Percentiles rank a stretch among this genome's conserved stretches.
Evolutionary conservation across 1,140 invertebrate genomes (phyloP).

Genomic region (Trachymyrmex cornetzi): DNA sequence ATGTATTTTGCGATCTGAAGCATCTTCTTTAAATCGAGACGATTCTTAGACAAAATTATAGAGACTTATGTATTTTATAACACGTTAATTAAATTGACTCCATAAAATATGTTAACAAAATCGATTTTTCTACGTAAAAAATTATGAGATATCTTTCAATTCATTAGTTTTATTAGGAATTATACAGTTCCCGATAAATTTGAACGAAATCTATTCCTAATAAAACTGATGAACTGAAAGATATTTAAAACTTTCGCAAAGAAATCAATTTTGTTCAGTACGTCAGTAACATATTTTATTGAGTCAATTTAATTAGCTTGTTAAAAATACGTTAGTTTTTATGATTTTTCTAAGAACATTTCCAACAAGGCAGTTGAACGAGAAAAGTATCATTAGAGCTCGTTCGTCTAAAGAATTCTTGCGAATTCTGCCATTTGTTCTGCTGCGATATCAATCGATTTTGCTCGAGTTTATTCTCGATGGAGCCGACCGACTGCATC

Average conservation of each 20-base stretch:
- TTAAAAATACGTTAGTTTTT: neutral
- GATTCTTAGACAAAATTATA: neutral
- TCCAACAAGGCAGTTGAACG: neutral
- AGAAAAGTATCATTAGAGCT: conserved; percentile 5
- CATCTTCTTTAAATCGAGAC: neutral
- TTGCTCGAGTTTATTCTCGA: conserved; percentile 44
- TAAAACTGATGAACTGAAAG: neutral
- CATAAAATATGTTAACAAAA: neutral
- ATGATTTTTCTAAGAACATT: no score
- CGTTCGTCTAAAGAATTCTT: conserved; percentile 10
- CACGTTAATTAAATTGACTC: neutral
- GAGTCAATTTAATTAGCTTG: neutral
- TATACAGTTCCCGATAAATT: neutral
- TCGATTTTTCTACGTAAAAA: neutral
- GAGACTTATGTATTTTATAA: neutral
- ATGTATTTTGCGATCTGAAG: neutral
- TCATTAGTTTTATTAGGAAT: neutral
- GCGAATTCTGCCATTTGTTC: conserved; percentile 22
- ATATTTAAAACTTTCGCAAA: neutral
- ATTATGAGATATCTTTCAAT: neutral
- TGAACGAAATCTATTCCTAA: neutral
- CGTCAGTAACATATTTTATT: neutral
- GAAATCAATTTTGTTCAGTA: neutral
- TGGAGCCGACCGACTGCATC: conserved; percentile 20
- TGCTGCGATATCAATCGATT: conserved; percentile 47